Evolutionary conservation across 2,797 vertebrate species (phyloP).

Genomic region (Fringilla coelebs): DNA sequence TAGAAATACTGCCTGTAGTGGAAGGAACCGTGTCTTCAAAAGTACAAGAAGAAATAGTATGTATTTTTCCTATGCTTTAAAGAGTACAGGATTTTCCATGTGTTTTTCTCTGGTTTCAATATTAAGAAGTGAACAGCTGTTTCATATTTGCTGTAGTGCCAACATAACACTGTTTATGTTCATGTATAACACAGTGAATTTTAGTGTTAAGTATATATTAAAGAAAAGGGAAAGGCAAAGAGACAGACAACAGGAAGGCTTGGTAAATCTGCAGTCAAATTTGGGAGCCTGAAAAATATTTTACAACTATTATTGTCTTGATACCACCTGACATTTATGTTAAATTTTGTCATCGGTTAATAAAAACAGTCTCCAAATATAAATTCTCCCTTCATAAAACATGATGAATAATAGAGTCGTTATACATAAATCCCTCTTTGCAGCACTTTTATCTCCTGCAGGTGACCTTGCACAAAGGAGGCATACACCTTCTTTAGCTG

Average conservation of each 20-base stretch:
- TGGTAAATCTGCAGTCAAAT: background rate
- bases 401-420: background rate
- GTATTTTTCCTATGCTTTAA: background rate
- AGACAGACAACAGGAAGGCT: background rate
- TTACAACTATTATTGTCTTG: background rate
- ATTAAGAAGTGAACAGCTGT: background rate
- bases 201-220: background rate
- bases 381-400: background rate
- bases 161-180: background rate
- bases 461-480: background rate
- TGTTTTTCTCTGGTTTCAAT: background rate
- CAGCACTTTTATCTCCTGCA: background rate
- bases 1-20: background rate
- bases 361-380: background rate
- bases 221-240: background rate
- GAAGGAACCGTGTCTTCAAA: background rate
- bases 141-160: background rate
- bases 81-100: background rate
- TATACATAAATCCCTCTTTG: background rate
- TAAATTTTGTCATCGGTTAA: background rate
- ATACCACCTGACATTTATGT: background rate
- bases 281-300: background rate
- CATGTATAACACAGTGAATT: background rate
- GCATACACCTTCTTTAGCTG: background rate
- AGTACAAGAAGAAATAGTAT: background rate